Base-by-base conservation (phyloP, 2,888 invertebrate genomes). In the Hyles lineata region DNA sequence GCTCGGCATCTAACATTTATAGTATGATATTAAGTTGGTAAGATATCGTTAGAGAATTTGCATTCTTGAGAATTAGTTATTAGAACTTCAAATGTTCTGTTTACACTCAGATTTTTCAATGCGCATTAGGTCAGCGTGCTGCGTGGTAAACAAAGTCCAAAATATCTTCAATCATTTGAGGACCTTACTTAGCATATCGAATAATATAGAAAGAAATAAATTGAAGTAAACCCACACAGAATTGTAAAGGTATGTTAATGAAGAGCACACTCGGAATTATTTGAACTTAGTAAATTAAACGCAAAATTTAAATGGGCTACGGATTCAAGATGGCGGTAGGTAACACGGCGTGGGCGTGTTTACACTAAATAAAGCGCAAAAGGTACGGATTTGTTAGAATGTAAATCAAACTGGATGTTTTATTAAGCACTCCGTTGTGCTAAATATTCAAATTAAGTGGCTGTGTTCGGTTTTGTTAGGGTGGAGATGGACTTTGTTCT, bases 401-500 rank as follows among this genome's bases (percentile, higher is more conserved):
- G 92, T 93, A 93, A 94, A 94, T 94, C 94, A 92, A 93, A 92
- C 87, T 89, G 89, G 89, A 92, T 94, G 93, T 93, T 94, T 93
- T 94, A 93, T 94, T 93, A 94, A 94, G 93, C 93, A 92, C 91
- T 90, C 89, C 85, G 83, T 87, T 86, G 86, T 87, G 91, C 89
- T 88, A 89, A 91, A 90, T 93, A 93, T 94, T 93, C 92, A 94
- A 94, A 94, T 94, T 92, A 93, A 92, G 91, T 90, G 90, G 90
- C 91, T 89, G 89, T 90, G 88, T 86, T 82, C 84, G 84, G 78
- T 91, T 75, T 86, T 76, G 11, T 70, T 8, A 73, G 69, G 63
- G 73, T 86, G 88, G 92, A 92, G 77, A 9, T 3, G 77, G 86
- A 83, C 73, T 82, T 74, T 67, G 70, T 8, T 15, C 59, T 58